Conservation (phyloP, 2,113 vertebrate genomes). For the Phyllostomus discolor region DNA sequence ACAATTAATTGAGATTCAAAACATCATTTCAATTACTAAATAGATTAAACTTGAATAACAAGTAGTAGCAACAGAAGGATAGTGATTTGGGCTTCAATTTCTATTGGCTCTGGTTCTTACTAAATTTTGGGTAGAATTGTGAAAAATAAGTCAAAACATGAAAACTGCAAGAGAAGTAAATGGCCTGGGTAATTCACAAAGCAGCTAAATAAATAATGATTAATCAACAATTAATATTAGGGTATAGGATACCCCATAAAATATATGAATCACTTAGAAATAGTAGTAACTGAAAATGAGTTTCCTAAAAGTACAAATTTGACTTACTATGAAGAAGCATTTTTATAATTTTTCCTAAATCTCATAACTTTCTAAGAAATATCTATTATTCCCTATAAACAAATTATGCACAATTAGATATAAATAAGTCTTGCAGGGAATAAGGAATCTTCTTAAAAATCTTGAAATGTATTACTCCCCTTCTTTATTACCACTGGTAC, state of each 20-base stretch:
- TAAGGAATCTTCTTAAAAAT: background rate
- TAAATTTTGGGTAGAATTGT: background rate
- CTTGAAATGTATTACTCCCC: background rate
- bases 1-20: constrained; percentile 8
- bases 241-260: background rate
- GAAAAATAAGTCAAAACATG: constrained; percentile 1
- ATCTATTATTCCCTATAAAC: background rate
- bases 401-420: background rate
- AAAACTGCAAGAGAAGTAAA: constrained; percentile 22
- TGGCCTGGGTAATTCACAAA: background rate
- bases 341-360: constrained; percentile 18
- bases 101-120: background rate
- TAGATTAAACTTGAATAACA: background rate
- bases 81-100: constrained; percentile 13
- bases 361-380: constrained; percentile 20
- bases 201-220: background rate
- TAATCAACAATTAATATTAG: constrained; percentile 7
- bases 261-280: background rate
- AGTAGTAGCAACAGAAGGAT: background rate
- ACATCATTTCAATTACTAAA: background rate
- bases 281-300: background rate
- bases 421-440: background rate
- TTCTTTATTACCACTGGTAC: background rate
- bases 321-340: background rate
- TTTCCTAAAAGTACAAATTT: constrained; percentile 40